Evolutionary conservation across 1,140 invertebrate genomes (phyloP).

Genomic region (Drosophila watanabei): DNA sequence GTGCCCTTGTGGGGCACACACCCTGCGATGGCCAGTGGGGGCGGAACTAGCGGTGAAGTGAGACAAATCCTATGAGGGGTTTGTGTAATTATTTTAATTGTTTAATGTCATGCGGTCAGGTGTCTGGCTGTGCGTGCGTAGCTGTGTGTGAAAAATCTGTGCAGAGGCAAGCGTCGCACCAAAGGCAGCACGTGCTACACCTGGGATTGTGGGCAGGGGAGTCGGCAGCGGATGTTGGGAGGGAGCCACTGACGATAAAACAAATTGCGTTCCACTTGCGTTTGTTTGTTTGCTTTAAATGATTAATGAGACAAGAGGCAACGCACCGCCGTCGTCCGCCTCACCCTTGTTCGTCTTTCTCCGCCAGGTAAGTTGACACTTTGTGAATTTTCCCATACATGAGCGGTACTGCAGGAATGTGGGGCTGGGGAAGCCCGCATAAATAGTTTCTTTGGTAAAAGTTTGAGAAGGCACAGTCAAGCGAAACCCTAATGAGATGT

Average conservation of each 20-base stretch:
- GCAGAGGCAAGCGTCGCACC: constrained; percentile 20
- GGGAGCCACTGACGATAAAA: constrained; percentile 60
- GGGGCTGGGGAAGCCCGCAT: constrained; percentile 50
- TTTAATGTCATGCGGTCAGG: constrained; percentile 83
- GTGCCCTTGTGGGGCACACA: not conserved
- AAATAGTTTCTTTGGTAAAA: constrained; percentile 58
- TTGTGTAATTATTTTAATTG: constrained; percentile 84
- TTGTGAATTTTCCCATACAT: constrained; percentile 38
- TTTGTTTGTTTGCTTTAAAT: constrained; percentile 67
- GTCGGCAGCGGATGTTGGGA: constrained; percentile 4
- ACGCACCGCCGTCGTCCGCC: not conserved
- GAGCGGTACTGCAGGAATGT: constrained; percentile 8
- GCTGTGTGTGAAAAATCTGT: constrained; percentile 56
- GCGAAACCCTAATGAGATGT: constrained; percentile 62
- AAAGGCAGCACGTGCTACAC: constrained; percentile 42
- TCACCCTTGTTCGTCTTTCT: not conserved
- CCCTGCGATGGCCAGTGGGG: not conserved
- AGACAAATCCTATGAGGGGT: constrained; percentile 75
- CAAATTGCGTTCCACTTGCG: constrained; percentile 71
- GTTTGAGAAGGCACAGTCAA: constrained; percentile 37
- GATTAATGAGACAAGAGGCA: constrained; percentile 69
- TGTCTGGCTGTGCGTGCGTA: constrained; percentile 36
- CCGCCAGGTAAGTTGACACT: constrained; percentile 66
- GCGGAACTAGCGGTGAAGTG: constrained; percentile 45
- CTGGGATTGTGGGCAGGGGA: not conserved